Conservation (phyloP, 1,140 invertebrate species). For the Agrilus planipennis region DNA sequence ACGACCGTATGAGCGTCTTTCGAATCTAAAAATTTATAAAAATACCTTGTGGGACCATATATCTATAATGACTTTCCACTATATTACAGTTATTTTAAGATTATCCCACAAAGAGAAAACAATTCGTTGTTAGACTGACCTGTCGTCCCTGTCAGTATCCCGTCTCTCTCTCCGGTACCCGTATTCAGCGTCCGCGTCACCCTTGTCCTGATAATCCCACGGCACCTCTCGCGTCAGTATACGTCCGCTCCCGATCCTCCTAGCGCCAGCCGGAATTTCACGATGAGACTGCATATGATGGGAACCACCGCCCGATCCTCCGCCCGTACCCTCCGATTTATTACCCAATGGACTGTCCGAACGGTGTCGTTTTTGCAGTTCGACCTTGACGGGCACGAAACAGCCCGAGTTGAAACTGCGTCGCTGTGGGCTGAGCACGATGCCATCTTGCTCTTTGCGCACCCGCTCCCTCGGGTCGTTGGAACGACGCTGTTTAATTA, state of each 20-base stretch:
- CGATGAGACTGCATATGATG: too few relatives aligned
- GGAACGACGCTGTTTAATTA: constrained; percentile 45
- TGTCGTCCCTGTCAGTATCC: constrained; percentile 11
- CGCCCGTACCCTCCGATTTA: constrained; percentile 13
- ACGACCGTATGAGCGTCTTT: constrained; percentile 37
- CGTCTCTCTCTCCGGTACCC: constrained; percentile 17
- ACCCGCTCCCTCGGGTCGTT: constrained; percentile 67
- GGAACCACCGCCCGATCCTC: too few relatives aligned
- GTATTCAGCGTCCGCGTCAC: constrained; percentile 32
- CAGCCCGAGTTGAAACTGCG: constrained; percentile 75
- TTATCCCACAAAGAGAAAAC: neutral
- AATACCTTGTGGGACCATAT: constrained; percentile 7
- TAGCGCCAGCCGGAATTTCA: constrained; percentile 19
- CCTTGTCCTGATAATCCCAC: constrained; percentile 42
- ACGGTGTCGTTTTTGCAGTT: constrained; percentile 36
- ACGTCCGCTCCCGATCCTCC: constrained; percentile 63
- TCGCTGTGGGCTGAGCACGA: constrained; percentile 70
- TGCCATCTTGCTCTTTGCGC: constrained; percentile 70
- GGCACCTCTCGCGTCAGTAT: constrained; percentile 49
- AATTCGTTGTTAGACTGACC: too few relatives aligned
- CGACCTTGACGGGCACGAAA: constrained; percentile 45
- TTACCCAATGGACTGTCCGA: constrained; percentile 35
- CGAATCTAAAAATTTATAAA: constrained; percentile 11
- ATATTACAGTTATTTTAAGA: constrained; percentile 10
- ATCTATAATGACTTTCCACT: constrained; percentile 13